These are phyloP conservation scores for Drosophila melanica DNA, from an alignment of 1,140 invertebrate genomes.

Conservation along the genomic window DNA sequence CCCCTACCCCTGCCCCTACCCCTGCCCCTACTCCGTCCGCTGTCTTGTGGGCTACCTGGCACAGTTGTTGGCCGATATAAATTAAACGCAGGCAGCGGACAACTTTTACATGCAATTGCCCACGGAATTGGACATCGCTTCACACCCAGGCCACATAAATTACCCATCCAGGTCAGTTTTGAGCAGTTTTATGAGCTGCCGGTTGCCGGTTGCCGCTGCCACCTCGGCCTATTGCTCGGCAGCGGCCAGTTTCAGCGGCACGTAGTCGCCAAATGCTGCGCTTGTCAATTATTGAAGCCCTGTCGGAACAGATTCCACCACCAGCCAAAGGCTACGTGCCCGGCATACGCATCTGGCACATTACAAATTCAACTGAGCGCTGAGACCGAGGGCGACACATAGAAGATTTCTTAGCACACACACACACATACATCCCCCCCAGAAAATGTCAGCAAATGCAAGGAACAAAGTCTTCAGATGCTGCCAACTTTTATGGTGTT, in stretches of 20 bases:
- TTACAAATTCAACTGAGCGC: constrained; percentile 44
- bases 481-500: constrained; percentile 71
- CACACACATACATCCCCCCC: constrained; percentile 11
- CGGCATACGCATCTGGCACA: constrained; percentile 59
- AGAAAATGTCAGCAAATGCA: constrained; percentile 28
- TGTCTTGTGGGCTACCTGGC: constrained; percentile 46
- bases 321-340: constrained; percentile 60
- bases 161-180: constrained; percentile 75
- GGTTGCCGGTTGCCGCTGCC: background rate
- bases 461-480: constrained; percentile 21
- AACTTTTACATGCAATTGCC: constrained; percentile 79
- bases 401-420: constrained; percentile 10
- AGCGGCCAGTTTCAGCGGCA: constrained; percentile 21
- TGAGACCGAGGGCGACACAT: background rate
- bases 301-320: constrained; percentile 64
- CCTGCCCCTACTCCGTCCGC: constrained; percentile 5
- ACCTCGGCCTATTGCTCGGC: constrained; percentile 4
- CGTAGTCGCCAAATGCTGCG: constrained; percentile 50
- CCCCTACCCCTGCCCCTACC: background rate
- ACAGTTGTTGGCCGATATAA: constrained; percentile 64
- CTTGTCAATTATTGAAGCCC: constrained; percentile 57
- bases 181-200: constrained; percentile 63
- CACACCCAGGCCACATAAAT: constrained; percentile 75
- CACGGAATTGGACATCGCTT: constrained; percentile 57
- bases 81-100: constrained; percentile 75